Evolutionary conservation across 2,113 vertebrate genomes (phyloP).

Genomic region (Phocoena phocoena): DNA sequence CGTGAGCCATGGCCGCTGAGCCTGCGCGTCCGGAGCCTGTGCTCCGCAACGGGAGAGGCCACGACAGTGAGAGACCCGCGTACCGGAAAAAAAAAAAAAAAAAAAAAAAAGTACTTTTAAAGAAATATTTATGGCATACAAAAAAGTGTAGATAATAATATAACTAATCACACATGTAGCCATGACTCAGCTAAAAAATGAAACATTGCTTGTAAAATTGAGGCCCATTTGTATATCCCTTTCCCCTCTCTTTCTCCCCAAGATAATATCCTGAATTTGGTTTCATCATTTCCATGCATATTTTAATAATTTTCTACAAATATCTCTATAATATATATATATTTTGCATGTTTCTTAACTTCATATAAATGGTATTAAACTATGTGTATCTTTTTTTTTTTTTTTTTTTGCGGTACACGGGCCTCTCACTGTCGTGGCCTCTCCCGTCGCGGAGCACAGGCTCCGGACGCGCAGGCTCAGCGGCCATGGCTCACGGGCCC

Average conservation of each 20-base stretch:
- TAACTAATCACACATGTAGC: not conserved
- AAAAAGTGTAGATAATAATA: not conserved
- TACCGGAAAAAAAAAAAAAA: too few species aligned
- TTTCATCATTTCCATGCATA: not conserved
- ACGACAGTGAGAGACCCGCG: fast-evolving
- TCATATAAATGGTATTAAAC: not conserved
- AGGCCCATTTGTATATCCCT: not conserved
- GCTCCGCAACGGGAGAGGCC: too few species aligned
- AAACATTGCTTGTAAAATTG: not conserved
- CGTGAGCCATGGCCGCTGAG: too few species aligned
- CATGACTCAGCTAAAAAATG: not conserved
- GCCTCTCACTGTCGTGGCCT: too few species aligned
- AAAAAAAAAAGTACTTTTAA: not conserved
- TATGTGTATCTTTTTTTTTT: not conserved
- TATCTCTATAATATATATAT: not conserved
- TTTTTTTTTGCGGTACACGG: too few species aligned
- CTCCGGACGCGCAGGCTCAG: too few species aligned
- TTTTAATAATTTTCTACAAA: not conserved
- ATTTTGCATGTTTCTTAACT: not conserved
- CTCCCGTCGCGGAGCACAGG: too few species aligned
- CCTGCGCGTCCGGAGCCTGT: too few species aligned
- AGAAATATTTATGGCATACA: not conserved
- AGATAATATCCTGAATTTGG: not conserved
- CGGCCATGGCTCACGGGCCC: too few species aligned
- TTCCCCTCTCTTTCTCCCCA: not conserved